A percentile compares a stretch with the other conserved stretches of the same genome.
Conservation (phyloP, 2,797 vertebrate species). For the Tarsius wallacei region DNA sequence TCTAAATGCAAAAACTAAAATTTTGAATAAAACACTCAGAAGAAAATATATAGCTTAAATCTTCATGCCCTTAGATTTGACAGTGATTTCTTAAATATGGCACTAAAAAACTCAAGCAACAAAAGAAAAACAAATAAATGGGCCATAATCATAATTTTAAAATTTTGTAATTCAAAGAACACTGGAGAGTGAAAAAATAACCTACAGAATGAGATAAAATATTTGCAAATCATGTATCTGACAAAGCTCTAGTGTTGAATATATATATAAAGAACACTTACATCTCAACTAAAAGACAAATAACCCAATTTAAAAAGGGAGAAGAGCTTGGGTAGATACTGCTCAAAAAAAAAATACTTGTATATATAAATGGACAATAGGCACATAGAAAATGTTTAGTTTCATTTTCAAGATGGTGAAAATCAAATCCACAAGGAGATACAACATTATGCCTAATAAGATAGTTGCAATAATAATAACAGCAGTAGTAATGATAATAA, state of each 20-base stretch:
- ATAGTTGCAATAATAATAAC: background rate
- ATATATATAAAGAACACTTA: background rate
- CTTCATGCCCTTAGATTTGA: background rate
- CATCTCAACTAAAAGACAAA: background rate
- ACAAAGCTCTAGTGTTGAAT: background rate
- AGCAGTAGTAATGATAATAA: background rate
- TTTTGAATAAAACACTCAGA: background rate
- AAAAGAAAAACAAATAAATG: background rate
- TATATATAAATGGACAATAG: background rate
- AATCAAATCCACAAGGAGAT: background rate
- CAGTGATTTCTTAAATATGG: background rate
- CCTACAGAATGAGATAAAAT: background rate
- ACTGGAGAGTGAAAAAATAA: background rate
- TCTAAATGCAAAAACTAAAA: background rate
- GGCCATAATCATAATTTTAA: too few species aligned
- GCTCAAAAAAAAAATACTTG: background rate
- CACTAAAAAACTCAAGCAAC: background rate
- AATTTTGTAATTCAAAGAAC: background rate
- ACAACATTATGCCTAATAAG: background rate
- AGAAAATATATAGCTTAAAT: background rate
- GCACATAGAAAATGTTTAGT: background rate
- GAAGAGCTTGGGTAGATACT: background rate
- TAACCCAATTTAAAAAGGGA: background rate
- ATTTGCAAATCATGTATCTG: background rate
- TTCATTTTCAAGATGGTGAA: background rate